A percentile compares a stretch with the other conserved stretches of the same genome.
phyloP scores from a whole-genome alignment of 2,888 invertebrate genomes.

The Proisotoma minuta region DNA sequence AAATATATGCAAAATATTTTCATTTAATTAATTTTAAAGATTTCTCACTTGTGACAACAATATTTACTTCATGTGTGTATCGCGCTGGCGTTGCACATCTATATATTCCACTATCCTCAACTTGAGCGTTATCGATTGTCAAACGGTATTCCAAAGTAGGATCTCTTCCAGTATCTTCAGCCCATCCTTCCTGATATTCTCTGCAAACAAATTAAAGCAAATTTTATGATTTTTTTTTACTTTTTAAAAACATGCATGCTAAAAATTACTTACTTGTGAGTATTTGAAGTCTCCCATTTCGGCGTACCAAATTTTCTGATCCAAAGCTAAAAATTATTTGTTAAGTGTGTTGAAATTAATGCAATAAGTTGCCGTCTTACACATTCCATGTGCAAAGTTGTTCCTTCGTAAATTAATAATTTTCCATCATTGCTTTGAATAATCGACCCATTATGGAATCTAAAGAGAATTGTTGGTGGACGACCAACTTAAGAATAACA shows the following conservation, averaged over 20 bases:
- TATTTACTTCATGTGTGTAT: slow-evolving; percentile 73
- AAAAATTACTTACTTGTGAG: slow-evolving; percentile 21
- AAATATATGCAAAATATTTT: neutral
- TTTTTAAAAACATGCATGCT: neutral
- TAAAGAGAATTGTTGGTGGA: slow-evolving; percentile 38
- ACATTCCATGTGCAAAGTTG: slow-evolving; percentile 8
- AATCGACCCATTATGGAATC: slow-evolving; percentile 64
- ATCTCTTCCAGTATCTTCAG: slow-evolving; percentile 71
- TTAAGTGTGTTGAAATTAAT: slow-evolving; percentile 70
- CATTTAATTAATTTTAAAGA: neutral
- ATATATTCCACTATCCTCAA: slow-evolving; percentile 77
- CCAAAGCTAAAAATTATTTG: no score
- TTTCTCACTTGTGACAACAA: slow-evolving; percentile 67
- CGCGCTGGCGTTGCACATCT: slow-evolving; percentile 80
- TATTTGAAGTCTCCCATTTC: slow-evolving; percentile 62
- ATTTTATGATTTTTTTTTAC: neutral
- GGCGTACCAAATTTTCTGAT: slow-evolving; percentile 78
- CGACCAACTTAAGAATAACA: slow-evolving; percentile 22
- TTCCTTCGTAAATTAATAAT: slow-evolving; percentile 69
- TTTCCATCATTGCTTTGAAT: slow-evolving; percentile 82
- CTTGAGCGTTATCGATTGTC: slow-evolving; percentile 57
- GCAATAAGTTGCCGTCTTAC: no score
- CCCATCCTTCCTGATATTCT: slow-evolving; percentile 75
- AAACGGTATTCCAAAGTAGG: slow-evolving; percentile 73
- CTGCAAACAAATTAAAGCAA: slow-evolving; percentile 50